Conservation (phyloP, 2,113 vertebrate genomes). For the Ariopsis seemanni region DNA sequence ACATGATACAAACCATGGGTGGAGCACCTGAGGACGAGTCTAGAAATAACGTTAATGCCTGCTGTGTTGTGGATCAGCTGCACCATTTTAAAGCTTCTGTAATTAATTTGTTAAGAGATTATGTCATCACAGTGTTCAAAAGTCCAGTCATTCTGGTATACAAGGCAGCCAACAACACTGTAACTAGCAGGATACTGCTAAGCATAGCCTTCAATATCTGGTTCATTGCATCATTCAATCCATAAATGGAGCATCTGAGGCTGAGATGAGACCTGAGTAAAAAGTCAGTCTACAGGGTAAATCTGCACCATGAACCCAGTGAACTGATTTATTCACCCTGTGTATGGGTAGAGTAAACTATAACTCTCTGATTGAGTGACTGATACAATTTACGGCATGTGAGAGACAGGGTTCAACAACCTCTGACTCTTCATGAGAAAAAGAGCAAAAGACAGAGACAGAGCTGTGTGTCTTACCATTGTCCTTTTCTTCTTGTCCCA, state of each 20-base stretch:
- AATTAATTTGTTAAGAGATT: background rate
- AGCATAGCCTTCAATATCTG: background rate
- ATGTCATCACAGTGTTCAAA: background rate
- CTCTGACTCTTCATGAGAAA: background rate
- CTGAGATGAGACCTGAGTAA: background rate
- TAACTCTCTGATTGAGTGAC: constrained; percentile 27
- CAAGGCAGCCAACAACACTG: background rate
- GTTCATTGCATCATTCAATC: background rate
- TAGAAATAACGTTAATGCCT: background rate
- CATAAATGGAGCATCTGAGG: background rate
- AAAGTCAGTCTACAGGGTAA: background rate
- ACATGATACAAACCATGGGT: background rate
- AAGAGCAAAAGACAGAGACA: background rate
- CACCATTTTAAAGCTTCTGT: background rate
- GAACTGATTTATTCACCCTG: constrained; percentile 30
- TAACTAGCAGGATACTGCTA: background rate
- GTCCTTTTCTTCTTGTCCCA: background rate
- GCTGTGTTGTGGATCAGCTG: background rate
- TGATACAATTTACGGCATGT: constrained; percentile 32
- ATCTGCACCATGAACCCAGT: background rate
- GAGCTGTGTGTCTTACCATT: background rate
- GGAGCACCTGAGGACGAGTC: background rate
- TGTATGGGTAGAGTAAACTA: background rate
- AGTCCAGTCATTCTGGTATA: background rate
- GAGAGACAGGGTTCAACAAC: constrained; percentile 14